A percentile compares a stretch with the other conserved stretches of the same genome.
These are phyloP conservation scores for Pogoniulus pusillus DNA, from an alignment of 2,797 vertebrate genomes.

Conservation along the genomic window DNA sequence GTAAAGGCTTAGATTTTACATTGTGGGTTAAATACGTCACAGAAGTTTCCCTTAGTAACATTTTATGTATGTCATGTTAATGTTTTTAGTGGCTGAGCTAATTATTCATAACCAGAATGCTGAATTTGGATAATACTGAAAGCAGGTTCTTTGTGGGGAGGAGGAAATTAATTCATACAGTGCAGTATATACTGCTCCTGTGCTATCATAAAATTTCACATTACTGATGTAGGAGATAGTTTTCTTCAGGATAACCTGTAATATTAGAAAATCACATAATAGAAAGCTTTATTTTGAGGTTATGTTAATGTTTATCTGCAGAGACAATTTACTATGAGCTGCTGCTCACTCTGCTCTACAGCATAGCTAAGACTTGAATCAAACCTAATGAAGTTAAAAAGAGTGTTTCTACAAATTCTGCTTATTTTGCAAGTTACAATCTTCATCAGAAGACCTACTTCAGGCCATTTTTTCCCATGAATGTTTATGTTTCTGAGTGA, in stretches of 20 bases:
- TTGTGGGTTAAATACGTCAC: not conserved
- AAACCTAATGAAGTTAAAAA: not conserved
- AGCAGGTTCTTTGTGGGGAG: not conserved
- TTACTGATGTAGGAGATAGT: not conserved
- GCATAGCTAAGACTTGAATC: not conserved
- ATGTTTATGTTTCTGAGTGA: not conserved
- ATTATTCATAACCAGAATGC: not conserved
- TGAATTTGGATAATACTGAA: not conserved
- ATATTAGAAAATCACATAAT: not conserved
- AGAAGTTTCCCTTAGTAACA: not conserved
- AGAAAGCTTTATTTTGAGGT: not conserved
- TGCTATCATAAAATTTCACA: not conserved
- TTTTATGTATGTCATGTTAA: not conserved
- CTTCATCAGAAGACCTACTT: not conserved
- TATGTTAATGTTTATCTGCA: not conserved
- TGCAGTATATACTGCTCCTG: not conserved
- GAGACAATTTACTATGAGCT: not conserved
- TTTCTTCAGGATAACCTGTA: not conserved
- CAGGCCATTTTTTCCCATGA: not conserved
- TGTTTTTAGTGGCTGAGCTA: not conserved
- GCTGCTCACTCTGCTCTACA: not conserved
- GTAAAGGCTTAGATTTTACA: not conserved
- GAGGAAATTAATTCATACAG: not conserved
- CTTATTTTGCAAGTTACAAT: not conserved
- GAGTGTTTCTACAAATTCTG: not conserved